phyloP scores from a whole-genome alignment of 2,888 invertebrate genomes.

The Nephrotoma flavescens region DNA sequence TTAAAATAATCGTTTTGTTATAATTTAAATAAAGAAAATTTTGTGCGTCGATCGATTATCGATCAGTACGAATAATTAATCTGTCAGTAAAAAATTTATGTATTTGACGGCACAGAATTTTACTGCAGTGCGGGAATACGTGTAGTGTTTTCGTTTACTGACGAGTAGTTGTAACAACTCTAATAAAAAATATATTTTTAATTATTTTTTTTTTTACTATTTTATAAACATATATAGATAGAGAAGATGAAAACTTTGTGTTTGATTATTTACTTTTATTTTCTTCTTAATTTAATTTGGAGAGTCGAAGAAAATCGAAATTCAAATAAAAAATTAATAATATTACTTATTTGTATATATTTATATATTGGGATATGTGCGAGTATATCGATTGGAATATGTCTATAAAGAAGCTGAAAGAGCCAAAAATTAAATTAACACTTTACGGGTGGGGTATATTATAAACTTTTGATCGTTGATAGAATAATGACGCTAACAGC shows the following conservation, averaged over 20 bases:
- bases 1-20: not conserved
- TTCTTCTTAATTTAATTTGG: not conserved
- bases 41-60: not conserved
- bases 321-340: not conserved
- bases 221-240: not conserved
- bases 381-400: not conserved
- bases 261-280: not conserved
- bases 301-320: not conserved
- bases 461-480: not conserved
- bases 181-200: not conserved
- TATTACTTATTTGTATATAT: not conserved
- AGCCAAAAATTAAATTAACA: not conserved
- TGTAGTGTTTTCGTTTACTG: not conserved
- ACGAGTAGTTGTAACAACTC: not conserved
- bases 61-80: not conserved
- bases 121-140: not conserved
- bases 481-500: not conserved
- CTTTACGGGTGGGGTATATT: not conserved
- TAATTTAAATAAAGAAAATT: not conserved
- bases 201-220: not conserved
- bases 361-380: not conserved
- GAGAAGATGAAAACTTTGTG: not conserved
- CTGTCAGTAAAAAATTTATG: not conserved
- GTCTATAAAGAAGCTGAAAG: not conserved
- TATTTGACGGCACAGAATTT: not conserved